A percentile compares a stretch with the other conserved stretches of the same genome.
Conservation (phyloP, 1,140 invertebrate species). For the Anthonomus grandis region DNA sequence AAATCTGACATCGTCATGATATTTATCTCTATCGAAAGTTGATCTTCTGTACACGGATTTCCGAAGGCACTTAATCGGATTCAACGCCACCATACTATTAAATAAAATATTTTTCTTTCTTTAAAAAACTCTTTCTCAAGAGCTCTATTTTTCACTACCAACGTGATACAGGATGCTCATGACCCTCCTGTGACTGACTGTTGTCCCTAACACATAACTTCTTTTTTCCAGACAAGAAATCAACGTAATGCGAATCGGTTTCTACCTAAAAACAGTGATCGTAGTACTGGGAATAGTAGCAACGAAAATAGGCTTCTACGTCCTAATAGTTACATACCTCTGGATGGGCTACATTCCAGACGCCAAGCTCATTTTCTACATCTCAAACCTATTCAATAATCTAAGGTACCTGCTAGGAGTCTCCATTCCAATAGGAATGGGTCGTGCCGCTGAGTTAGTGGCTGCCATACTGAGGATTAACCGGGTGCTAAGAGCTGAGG, state of each 20-base stretch:
- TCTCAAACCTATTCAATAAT: constrained; percentile 72
- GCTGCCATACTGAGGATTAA: constrained; percentile 32
- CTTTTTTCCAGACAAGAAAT: constrained; percentile 35
- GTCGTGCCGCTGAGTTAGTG: constrained; percentile 53
- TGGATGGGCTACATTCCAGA: constrained; percentile 63
- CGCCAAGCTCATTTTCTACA: constrained; percentile 72
- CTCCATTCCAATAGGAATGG: constrained; percentile 66
- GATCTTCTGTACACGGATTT: too few relatives aligned
- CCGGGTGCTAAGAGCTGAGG: constrained; percentile 29
- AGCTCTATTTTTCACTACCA: too few relatives aligned
- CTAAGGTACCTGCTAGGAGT: constrained; percentile 69
- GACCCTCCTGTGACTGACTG: too few relatives aligned
- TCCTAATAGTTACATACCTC: constrained; percentile 67
- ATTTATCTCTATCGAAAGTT: too few relatives aligned
- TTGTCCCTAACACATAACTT: not conserved
- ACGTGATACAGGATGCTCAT: too few relatives aligned
- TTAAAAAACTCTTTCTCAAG: too few relatives aligned
- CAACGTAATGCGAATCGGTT: constrained; percentile 24
- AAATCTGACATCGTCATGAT: too few relatives aligned
- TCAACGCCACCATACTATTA: too few relatives aligned
- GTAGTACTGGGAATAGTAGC: constrained; percentile 54
- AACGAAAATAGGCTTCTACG: constrained; percentile 51
- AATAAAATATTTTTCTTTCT: too few relatives aligned
- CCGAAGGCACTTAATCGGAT: too few relatives aligned
- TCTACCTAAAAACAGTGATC: constrained; percentile 28